A percentile compares a stretch with the other conserved stretches of the same genome.
phyloP scores from a whole-genome alignment of 35 echinoderm and acorn worm genomes.

The Apostichopus japonicus region DNA sequence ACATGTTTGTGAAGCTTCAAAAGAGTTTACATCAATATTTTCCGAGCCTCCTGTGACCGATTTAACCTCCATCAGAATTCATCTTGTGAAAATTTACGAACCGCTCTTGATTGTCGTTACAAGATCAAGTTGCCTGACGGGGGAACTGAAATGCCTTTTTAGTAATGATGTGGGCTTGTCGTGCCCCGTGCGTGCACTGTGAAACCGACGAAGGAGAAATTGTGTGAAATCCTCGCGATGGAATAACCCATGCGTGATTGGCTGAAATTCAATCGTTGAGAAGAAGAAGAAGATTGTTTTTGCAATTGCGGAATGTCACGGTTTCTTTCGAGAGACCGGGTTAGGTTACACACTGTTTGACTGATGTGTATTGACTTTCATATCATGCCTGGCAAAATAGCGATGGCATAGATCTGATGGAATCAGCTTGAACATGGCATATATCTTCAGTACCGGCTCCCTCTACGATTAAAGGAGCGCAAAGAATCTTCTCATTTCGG shows the following conservation, averaged over 20 bases:
- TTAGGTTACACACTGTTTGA: not conserved
- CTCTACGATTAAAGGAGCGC: not conserved
- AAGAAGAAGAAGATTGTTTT: slow-evolving; percentile 17
- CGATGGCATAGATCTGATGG: not conserved
- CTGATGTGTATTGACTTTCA: slow-evolving; percentile 21
- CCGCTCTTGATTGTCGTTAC: not conserved
- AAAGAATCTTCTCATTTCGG: not conserved
- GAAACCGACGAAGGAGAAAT: slow-evolving; percentile 13
- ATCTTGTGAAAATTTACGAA: not conserved
- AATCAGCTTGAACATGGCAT: not conserved
- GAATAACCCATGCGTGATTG: slow-evolving; percentile 8
- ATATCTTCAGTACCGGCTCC: not conserved
- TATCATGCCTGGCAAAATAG: slow-evolving; percentile 8
- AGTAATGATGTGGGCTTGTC: not conserved
- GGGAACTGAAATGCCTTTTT: not conserved
- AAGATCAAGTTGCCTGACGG: not conserved
- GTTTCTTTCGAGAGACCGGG: slow-evolving; percentile 14
- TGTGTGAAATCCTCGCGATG: slow-evolving; percentile 10
- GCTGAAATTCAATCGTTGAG: slow-evolving; percentile 20
- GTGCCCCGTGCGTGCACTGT: not conserved
- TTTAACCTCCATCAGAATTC: slow-evolving; percentile 23
- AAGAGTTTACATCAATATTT: slow-evolving; percentile 23
- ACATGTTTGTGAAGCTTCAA: slow-evolving; percentile 18
- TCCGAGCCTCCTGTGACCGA: slow-evolving; percentile 28
- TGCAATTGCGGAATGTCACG: slow-evolving; percentile 18